Percentiles rank a stretch among this genome's conserved stretches.
These are phyloP conservation scores for Empis stercorea DNA, from an alignment of 2,888 invertebrate genomes.

Conservation along the genomic window DNA sequence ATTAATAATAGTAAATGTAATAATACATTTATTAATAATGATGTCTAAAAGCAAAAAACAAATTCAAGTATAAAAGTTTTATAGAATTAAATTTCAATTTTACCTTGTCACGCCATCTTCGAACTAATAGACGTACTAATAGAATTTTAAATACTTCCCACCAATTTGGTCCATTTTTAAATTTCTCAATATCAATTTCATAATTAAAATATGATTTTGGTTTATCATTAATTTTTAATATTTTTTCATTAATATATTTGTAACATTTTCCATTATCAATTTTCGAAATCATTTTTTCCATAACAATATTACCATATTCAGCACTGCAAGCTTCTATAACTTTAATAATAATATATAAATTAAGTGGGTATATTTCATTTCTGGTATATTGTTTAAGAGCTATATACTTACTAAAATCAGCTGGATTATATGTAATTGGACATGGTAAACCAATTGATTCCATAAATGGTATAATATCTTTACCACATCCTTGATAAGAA, in stretches of 20 bases:
- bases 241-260: conserved; percentile 35
- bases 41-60: conserved; percentile 42
- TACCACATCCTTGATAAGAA: conserved; percentile 71
- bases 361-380: too few relatives aligned
- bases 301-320: conserved; percentile 57
- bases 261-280: conserved; percentile 52
- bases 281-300: conserved; percentile 53
- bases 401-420: conserved; percentile 72
- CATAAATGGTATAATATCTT: conserved; percentile 71
- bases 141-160: conserved; percentile 56
- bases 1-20: conserved; percentile 56
- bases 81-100: too few relatives aligned
- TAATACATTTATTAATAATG: conserved; percentile 54
- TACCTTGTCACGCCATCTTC: conserved; percentile 63
- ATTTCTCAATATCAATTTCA: conserved; percentile 38
- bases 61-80: too few relatives aligned
- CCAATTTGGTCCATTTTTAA: conserved; percentile 45
- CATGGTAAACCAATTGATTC: conserved; percentile 65
- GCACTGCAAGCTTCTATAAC: conserved; percentile 71
- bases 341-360: conserved; percentile 22
- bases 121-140: conserved; percentile 55
- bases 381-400: too few relatives aligned
- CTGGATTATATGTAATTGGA: conserved; percentile 88
- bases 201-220: too few relatives aligned
- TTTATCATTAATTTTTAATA: too few relatives aligned